These are phyloP conservation scores for Limosa lapponica DNA, from an alignment of 2,797 vertebrate species.

Conservation along the genomic window DNA sequence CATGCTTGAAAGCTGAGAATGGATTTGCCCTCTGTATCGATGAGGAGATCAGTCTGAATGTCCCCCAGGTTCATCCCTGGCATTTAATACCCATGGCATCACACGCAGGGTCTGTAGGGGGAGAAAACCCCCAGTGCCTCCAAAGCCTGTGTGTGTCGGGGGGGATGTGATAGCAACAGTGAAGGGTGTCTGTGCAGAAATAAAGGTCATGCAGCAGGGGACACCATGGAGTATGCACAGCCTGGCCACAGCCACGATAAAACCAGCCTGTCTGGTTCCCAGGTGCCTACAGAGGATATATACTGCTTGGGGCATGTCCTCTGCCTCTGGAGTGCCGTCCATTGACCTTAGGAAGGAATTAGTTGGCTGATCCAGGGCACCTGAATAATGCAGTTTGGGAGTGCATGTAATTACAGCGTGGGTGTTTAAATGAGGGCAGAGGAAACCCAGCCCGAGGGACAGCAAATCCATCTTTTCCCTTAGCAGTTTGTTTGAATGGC, in stretches of 20 bases:
- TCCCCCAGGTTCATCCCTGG: neutral
- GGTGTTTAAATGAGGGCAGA: neutral
- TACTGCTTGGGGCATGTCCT: neutral
- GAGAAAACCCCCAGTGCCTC: neutral
- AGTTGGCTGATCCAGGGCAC: neutral
- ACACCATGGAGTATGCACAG: rapidly evolving
- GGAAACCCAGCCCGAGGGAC: neutral
- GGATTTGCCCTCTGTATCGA: neutral
- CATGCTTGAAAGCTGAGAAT: neutral
- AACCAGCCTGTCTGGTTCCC: neutral
- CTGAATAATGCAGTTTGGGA: neutral
- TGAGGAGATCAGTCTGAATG: neutral
- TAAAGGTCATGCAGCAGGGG: neutral
- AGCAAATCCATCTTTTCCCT: neutral
- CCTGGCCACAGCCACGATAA: neutral
- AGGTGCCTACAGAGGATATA: rapidly evolving
- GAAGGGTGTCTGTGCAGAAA: neutral
- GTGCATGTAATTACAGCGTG: neutral
- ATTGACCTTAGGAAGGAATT: neutral
- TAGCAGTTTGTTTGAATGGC: neutral
- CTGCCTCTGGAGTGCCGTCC: rapidly evolving
- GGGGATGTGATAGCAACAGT: rapidly evolving
- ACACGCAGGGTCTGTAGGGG: rapidly evolving
- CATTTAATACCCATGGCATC: neutral
- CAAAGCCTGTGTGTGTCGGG: rapidly evolving